Percentiles rank a stretch among this genome's conserved stretches.
phyloP scores from a whole-genome alignment of 2,797 vertebrate species.

The Myoxocephalus aenaeus region DNA sequence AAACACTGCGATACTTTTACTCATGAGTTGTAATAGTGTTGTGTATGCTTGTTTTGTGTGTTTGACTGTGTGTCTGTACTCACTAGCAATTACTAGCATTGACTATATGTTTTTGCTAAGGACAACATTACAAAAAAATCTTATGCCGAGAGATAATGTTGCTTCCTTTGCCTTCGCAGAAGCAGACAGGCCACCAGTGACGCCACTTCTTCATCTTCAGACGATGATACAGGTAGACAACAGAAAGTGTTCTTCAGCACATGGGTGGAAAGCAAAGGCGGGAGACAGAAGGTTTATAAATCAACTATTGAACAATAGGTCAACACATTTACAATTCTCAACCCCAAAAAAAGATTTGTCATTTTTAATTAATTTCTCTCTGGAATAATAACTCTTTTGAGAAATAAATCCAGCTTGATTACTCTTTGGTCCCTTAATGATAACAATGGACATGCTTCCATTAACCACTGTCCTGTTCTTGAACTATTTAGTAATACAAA shows the following conservation, averaged over 20 bases:
- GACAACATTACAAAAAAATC: background rate
- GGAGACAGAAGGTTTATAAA: too few species aligned
- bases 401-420: background rate
- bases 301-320: background rate
- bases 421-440: background rate
- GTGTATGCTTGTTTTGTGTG: too few species aligned
- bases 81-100: background rate
- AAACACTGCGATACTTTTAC: background rate
- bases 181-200: conserved; percentile 91
- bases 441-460: background rate
- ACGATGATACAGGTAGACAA: conserved; percentile 84
- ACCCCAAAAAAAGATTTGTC: background rate
- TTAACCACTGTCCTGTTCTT: background rate
- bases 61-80: background rate
- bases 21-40: background rate
- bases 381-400: background rate
- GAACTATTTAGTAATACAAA: too few species aligned
- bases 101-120: background rate
- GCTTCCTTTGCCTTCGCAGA: conserved; percentile 72
- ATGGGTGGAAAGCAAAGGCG: background rate
- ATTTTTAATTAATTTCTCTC: background rate
- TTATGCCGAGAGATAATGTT: background rate
- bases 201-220: conserved; percentile 91
- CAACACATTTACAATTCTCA: background rate
- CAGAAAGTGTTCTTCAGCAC: background rate